Conservation (phyloP, 2,888 invertebrate species). For the Mycogona germanica region DNA sequence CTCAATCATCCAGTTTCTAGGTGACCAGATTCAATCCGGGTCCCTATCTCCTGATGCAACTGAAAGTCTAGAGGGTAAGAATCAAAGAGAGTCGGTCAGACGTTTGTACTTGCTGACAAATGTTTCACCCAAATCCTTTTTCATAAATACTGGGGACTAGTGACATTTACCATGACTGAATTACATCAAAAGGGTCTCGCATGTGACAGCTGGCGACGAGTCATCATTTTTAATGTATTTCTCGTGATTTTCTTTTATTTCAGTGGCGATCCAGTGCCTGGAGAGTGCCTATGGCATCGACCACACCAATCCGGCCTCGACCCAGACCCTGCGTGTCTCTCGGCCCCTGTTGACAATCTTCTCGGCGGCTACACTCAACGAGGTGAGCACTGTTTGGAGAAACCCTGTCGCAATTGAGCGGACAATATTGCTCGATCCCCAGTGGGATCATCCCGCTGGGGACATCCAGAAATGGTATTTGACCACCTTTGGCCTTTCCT, state of each 20-base stretch:
- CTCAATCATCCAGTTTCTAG: slow-evolving; percentile 39
- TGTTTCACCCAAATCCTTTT: no score
- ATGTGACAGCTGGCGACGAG: neutral
- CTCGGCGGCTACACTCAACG: slow-evolving; percentile 29
- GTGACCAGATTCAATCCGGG: slow-evolving; percentile 35
- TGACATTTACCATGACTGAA: no score
- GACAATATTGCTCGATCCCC: no score
- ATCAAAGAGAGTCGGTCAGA: no score
- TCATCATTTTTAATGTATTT: slow-evolving; percentile 7
- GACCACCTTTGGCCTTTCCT: no score
- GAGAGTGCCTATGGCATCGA: slow-evolving; percentile 73
- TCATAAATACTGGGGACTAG: no score
- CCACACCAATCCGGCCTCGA: slow-evolving; percentile 32
- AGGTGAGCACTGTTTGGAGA: slow-evolving; percentile 4
- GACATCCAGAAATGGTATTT: no score
- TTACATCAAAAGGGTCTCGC: no score
- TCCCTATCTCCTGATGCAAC: slow-evolving; percentile 37
- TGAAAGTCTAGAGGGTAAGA: slow-evolving; percentile 61
- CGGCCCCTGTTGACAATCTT: slow-evolving; percentile 39
- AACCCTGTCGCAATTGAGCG: no score
- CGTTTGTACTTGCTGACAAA: no score
- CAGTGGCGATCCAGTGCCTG: slow-evolving; percentile 84
- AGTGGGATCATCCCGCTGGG: no score
- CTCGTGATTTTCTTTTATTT: slow-evolving; percentile 21
- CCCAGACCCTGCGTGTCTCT: slow-evolving; percentile 30